Conservation (phyloP, 2,113 vertebrate genomes). For the Athene noctua region DNA sequence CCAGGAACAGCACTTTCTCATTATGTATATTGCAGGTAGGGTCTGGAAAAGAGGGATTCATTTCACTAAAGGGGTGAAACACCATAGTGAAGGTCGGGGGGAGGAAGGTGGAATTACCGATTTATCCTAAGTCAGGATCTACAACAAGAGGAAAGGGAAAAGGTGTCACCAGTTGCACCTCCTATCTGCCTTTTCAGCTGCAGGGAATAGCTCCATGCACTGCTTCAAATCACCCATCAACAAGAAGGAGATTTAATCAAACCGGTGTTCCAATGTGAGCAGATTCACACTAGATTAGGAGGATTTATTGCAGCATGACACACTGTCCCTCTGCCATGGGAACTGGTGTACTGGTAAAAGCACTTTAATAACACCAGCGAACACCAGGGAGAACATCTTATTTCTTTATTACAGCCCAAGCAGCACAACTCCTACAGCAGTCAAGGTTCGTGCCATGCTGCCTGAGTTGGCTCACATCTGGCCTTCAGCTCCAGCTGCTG, state of each 20-base stretch:
- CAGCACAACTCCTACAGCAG: background rate
- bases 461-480: background rate
- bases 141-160: background rate
- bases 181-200: background rate
- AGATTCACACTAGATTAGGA: background rate
- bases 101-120: background rate
- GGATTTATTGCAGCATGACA: background rate
- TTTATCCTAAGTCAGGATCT: background rate
- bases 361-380: background rate
- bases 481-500: background rate
- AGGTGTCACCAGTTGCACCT: background rate
- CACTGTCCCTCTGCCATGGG: accelerated
- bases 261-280: background rate
- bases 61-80: background rate
- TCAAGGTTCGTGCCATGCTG: accelerated
- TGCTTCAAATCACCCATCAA: background rate
- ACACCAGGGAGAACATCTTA: background rate
- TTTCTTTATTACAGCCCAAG: background rate
- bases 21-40: no score
- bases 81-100: accelerated
- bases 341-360: background rate
- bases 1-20: background rate
- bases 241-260: background rate
- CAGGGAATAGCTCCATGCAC: background rate
- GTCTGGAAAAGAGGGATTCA: background rate